A percentile compares a stretch with the other conserved stretches of the same genome.
Conservation (phyloP, 2,888 invertebrate species). For the Pterostichus madidus region DNA sequence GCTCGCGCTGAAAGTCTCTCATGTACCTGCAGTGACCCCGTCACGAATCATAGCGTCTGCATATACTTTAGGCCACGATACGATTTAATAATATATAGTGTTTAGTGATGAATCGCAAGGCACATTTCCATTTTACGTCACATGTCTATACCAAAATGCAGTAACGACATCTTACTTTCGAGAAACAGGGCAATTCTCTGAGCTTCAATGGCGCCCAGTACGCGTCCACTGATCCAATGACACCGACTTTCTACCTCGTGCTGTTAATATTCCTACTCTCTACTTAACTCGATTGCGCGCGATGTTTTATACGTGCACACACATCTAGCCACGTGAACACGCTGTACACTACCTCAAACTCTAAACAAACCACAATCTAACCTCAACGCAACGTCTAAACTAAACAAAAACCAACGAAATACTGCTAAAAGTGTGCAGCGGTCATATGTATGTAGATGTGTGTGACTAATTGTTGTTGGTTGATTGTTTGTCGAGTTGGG, state of each 20-base stretch:
- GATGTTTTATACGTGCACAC: background rate
- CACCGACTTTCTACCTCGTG: slow-evolving; percentile 55
- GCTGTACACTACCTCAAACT: too few relatives aligned
- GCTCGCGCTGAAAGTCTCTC: slow-evolving; percentile 53
- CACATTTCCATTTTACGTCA: slow-evolving; percentile 63
- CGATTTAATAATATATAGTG: slow-evolving; percentile 51
- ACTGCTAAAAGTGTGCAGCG: background rate
- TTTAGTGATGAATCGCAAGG: slow-evolving; percentile 61
- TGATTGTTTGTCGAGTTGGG: slow-evolving; percentile 15
- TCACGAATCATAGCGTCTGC: slow-evolving; percentile 62
- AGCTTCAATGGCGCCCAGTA: slow-evolving; percentile 66
- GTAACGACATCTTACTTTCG: slow-evolving; percentile 56
- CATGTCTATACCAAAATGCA: slow-evolving; percentile 56
- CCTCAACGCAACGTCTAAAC: background rate
- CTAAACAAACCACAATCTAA: background rate
- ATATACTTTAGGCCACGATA: slow-evolving; percentile 63
- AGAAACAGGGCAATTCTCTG: slow-evolving; percentile 76
- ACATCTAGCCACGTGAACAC: too few relatives aligned
- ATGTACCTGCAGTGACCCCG: slow-evolving; percentile 63
- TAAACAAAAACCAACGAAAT: slow-evolving; percentile 1
- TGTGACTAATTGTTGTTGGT: slow-evolving; percentile 1
- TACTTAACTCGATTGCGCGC: slow-evolving; percentile 23
- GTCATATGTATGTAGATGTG: background rate
- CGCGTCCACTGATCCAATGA: slow-evolving; percentile 46
- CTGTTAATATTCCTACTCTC: slow-evolving; percentile 50